Conservation (phyloP, 2,113 vertebrate species). For the Pleuronectes platessa region DNA sequence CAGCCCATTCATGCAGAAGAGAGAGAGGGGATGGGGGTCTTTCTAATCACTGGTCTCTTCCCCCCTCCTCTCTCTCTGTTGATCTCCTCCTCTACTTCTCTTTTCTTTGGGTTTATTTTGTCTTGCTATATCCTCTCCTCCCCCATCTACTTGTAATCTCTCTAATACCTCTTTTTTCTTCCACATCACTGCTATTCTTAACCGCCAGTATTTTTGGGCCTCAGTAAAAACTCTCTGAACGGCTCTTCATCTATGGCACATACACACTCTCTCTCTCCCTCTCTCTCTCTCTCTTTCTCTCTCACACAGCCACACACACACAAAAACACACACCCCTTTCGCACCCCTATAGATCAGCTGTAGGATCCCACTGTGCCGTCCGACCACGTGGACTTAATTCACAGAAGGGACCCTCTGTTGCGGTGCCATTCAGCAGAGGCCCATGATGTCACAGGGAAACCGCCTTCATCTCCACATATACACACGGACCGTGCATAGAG, state of each 20-base stretch:
- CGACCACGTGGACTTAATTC: conserved; percentile 43
- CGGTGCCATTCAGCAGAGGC: conserved; percentile 52
- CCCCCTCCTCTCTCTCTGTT: neutral
- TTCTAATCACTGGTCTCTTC: conserved; percentile 25
- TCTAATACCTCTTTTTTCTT: conserved; percentile 3
- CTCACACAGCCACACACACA: conserved; percentile 4
- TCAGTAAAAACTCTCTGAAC: conserved; percentile 45
- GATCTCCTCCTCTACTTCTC: neutral
- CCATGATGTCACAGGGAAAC: conserved; percentile 73
- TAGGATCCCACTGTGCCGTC: conserved; percentile 36
- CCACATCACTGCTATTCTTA: conserved; percentile 30
- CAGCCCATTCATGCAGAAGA: conserved; percentile 43
- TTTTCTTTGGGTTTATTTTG: conserved; percentile 11
- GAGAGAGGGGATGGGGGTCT: conserved; percentile 23
- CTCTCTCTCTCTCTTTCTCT: neutral
- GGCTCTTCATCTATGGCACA: conserved; percentile 21
- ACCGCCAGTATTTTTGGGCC: conserved; percentile 27
- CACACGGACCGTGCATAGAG: conserved; percentile 22
- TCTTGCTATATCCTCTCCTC: conserved; percentile 3
- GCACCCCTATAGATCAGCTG: conserved; percentile 57
- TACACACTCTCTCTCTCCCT: neutral
- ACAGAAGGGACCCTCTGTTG: conserved; percentile 64
- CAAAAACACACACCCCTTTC: conserved; percentile 4
- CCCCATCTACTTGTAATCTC: conserved; percentile 33
- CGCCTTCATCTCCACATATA: conserved; percentile 59